Base-by-base conservation (phyloP, 2,113 vertebrate species). In the Pygoscelis antarcticus region DNA sequence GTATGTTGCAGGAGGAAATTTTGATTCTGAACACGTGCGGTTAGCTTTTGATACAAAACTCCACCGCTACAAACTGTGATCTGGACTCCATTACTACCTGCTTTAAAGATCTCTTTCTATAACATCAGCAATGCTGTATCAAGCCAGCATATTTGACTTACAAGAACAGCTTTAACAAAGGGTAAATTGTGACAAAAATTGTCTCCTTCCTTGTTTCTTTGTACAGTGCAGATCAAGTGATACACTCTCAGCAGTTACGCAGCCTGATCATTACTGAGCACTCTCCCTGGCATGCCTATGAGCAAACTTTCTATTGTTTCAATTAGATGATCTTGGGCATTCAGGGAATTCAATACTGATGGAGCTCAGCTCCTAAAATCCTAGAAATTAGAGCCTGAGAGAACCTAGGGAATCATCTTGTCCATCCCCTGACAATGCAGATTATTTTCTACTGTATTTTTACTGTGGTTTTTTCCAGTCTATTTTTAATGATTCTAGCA, bases 291-390 rank as follows among this genome's bases (percentile, higher is more conserved):
- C 95, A 95, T 94, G 95, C 95, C 97, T 96, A 87, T 94, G 90
- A 97, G 96, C 97, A 97, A 97, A 97, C 97, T 97, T 97, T 95
- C 94, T 97, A 87, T 95, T 97, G 97, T 96, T 97, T 94, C 97
- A 97, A 97, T 97, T 97, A 97, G 97, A 97, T 92, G 95, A 95
- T 97, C 94, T 93, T 75, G 90, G 83, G 94, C 92, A 90, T 95
- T 95, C 94, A 81, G 97, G 97, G 96, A 97, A 93, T 97, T 95
- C 94, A 96, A 92, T 93, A 94, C 71, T 89, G 95, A 93, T 93
- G 92, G 95, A 97, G 60, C 92, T 94, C 92, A 90, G 95, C 90
- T 98, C 93, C 92, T 94, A 93, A 95, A 97, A 94, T 95, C 94
- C 96, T 96, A 94, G 96, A 97, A 97, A 97, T 94, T 81, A 96